Percentiles rank a stretch among this genome's conserved stretches.
phyloP scores from a whole-genome alignment of 2,888 invertebrate genomes.

The Priocnemis perturbator region DNA sequence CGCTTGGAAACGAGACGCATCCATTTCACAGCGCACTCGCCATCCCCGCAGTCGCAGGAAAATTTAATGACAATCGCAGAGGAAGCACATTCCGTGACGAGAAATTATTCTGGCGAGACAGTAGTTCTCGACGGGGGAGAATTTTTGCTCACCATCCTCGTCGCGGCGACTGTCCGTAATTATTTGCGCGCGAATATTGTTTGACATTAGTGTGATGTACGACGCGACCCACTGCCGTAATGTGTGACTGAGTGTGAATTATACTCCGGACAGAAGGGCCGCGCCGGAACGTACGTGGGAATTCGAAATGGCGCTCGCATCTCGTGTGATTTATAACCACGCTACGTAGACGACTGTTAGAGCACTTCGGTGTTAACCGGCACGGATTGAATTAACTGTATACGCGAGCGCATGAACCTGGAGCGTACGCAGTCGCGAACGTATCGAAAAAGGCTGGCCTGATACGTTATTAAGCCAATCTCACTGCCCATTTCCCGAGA shows the following conservation, averaged over 20 bases:
- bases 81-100: too few relatives aligned
- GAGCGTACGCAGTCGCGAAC: too few relatives aligned
- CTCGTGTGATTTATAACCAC: constrained; percentile 49
- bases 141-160: not conserved
- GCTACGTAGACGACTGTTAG: constrained; percentile 23
- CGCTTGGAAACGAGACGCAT: not conserved
- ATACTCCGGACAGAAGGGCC: constrained; percentile 50
- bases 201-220: constrained; percentile 55
- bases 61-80: not conserved
- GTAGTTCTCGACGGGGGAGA: not conserved
- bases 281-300: constrained; percentile 40
- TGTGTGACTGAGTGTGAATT: constrained; percentile 59
- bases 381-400: constrained; percentile 50
- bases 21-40: not conserved
- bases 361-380: constrained; percentile 40
- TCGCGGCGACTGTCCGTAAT: not conserved
- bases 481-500: too few relatives aligned
- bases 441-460: too few relatives aligned
- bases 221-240: constrained; percentile 43
- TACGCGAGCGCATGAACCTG: not conserved
- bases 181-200: constrained; percentile 37
- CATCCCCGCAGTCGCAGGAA: too few relatives aligned
- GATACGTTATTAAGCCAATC: too few relatives aligned
- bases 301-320: constrained; percentile 56
- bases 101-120: too few relatives aligned